Evolutionary conservation across 2,888 invertebrate genomes (phyloP).

Genomic region (Callyntrura sp.): DNA sequence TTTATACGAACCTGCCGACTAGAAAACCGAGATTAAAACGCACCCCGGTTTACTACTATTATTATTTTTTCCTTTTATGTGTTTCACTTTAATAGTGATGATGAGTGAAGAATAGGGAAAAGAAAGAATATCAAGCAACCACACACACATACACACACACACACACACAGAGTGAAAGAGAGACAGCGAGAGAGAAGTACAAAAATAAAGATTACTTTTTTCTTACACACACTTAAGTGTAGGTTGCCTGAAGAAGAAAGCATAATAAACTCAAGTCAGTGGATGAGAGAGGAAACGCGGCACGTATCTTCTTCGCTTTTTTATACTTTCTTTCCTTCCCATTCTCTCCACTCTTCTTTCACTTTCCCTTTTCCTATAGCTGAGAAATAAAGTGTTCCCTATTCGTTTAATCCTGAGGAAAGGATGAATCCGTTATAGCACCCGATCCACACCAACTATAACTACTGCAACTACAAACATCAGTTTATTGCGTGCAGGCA

Average conservation of each 20-base stretch:
- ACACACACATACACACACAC: slow-evolving; percentile 44
- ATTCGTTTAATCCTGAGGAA: slow-evolving; percentile 64
- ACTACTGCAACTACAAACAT: background rate
- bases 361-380: slow-evolving; percentile 40
- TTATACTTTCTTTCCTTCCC: slow-evolving; percentile 62
- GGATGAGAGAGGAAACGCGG: slow-evolving; percentile 66
- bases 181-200: slow-evolving; percentile 27
- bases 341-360: slow-evolving; percentile 29
- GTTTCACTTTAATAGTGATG: slow-evolving; percentile 36
- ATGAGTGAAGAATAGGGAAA: slow-evolving; percentile 46
- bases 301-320: slow-evolving; percentile 70
- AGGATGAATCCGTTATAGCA: slow-evolving; percentile 46
- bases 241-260: slow-evolving; percentile 51
- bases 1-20: slow-evolving; percentile 45
- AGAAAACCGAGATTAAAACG: slow-evolving; percentile 37
- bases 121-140: slow-evolving; percentile 47
- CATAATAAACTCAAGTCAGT: slow-evolving; percentile 63
- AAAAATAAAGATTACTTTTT: slow-evolving; percentile 72
- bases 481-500: slow-evolving; percentile 6
- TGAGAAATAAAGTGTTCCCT: slow-evolving; percentile 42
- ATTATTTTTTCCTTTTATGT: slow-evolving; percentile 34
- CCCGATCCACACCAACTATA: background rate
- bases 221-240: slow-evolving; percentile 29
- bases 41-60: background rate
- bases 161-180: background rate